Evolutionary conservation across 2,113 vertebrate species (phyloP).

Genomic region (Tautogolabrus adspersus): DNA sequence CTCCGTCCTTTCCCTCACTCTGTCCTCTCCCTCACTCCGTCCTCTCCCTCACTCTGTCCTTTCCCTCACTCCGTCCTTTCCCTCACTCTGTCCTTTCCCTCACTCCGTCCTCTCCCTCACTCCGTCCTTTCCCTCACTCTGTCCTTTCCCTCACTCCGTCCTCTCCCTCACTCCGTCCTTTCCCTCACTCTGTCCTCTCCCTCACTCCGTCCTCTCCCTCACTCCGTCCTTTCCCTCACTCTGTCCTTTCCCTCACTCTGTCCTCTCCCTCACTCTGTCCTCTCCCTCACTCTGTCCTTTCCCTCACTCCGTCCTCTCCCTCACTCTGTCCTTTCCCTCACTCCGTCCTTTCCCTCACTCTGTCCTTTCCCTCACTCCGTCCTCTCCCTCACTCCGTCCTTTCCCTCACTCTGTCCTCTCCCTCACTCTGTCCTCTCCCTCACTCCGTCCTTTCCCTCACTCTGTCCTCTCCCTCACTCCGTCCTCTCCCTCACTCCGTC

Average conservation of each 20-base stretch:
- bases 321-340: background rate
- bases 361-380: no score
- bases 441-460: no score
- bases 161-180: background rate
- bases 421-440: background rate
- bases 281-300: background rate
- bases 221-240: background rate
- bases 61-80: background rate
- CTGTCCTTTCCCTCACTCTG: no score
- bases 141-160: no score
- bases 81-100: no score
- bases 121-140: no score
- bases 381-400: background rate
- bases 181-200: no score
- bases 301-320: slow-evolving; percentile 20
- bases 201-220: background rate
- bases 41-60: slow-evolving; percentile 9
- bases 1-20: no score
- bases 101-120: background rate
- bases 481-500: no score
- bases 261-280: background rate
- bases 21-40: background rate
- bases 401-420: no score
- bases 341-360: no score
- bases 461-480: no score